These are phyloP conservation scores for Loris lydekkerianus DNA, from an alignment of 2,797 vertebrate genomes.

Conservation along the genomic window DNA sequence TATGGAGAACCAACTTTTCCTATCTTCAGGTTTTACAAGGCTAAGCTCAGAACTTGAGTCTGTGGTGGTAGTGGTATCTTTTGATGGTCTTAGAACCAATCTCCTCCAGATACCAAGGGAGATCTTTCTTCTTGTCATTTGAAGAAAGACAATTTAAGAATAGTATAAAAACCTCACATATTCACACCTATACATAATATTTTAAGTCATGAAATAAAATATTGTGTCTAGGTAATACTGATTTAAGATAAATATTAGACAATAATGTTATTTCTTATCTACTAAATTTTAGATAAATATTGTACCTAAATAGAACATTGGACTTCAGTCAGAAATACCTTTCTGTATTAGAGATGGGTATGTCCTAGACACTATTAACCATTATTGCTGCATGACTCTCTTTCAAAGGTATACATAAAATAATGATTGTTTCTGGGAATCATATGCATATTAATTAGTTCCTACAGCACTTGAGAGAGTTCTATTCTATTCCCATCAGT, in stretches of 20 bases:
- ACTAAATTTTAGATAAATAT: background rate
- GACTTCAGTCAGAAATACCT: constrained; percentile 83
- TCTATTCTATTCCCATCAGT: constrained; percentile 89
- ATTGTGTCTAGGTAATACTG: constrained; percentile 83
- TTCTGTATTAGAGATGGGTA: constrained; percentile 83
- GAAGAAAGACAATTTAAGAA: constrained; percentile 27
- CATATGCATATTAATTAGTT: constrained; percentile 91
- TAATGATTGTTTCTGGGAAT: constrained; percentile 90
- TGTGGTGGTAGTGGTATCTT: background rate
- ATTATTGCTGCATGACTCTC: constrained; percentile 83
- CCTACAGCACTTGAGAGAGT: constrained; percentile 89
- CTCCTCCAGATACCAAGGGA: too few species aligned
- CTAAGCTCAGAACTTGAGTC: background rate
- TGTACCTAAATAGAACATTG: constrained; percentile 75
- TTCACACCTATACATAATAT: background rate
- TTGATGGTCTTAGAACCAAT: background rate
- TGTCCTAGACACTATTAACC: constrained; percentile 85
- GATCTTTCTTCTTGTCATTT: background rate
- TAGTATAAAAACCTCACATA: constrained; percentile 3
- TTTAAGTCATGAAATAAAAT: constrained; percentile 85
- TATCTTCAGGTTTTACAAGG: background rate
- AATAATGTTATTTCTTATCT: background rate
- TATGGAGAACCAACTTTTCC: background rate
- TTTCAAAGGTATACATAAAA: constrained; percentile 89
- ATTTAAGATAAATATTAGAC: background rate